A percentile compares a stretch with the other conserved stretches of the same genome.
Evolutionary conservation across 2,888 invertebrate genomes (phyloP).

Genomic region (Ophioninae sp.): DNA sequence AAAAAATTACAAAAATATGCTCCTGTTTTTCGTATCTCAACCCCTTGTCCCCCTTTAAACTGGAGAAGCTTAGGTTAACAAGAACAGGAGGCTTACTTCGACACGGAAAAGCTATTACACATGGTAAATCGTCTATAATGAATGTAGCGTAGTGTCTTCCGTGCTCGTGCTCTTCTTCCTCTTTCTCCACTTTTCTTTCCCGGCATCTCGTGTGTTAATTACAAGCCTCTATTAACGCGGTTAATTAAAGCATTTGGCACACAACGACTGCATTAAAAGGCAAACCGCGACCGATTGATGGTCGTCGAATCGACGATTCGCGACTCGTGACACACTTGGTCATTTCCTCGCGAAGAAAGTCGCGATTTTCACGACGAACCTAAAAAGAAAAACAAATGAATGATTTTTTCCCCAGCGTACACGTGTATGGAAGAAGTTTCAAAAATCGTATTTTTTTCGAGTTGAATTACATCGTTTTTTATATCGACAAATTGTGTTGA

Average conservation of each 20-base stretch:
- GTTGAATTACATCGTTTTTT: too few species aligned
- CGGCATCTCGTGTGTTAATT: conserved; percentile 49
- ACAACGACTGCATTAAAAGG: conserved; percentile 31
- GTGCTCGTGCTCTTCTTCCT: conserved; percentile 1
- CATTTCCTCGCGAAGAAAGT: background rate
- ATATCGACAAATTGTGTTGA: too few species aligned
- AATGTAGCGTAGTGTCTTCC: conserved; percentile 8
- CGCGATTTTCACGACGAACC: background rate
- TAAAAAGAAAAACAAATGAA: too few species aligned
- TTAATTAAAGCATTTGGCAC: conserved; percentile 39
- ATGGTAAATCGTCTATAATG: conserved; percentile 28
- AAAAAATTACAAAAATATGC: too few species aligned
- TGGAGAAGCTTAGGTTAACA: too few species aligned
- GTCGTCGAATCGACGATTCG: conserved; percentile 7
- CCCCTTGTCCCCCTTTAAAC: too few species aligned
- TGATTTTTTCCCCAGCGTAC: too few species aligned
- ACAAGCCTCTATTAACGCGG: conserved; percentile 28
- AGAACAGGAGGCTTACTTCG: background rate
- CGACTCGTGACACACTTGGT: background rate
- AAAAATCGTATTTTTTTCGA: too few species aligned
- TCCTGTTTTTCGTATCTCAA: too few species aligned
- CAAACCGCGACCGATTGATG: conserved; percentile 39
- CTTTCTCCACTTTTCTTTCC: conserved; percentile 8
- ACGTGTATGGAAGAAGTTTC: background rate
- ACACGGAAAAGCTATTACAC: conserved; percentile 36